Percentiles rank a stretch among this genome's conserved stretches.
These are phyloP conservation scores for Recurvirostra avosetta DNA, from an alignment of 2,113 vertebrate genomes.

Conservation along the genomic window DNA sequence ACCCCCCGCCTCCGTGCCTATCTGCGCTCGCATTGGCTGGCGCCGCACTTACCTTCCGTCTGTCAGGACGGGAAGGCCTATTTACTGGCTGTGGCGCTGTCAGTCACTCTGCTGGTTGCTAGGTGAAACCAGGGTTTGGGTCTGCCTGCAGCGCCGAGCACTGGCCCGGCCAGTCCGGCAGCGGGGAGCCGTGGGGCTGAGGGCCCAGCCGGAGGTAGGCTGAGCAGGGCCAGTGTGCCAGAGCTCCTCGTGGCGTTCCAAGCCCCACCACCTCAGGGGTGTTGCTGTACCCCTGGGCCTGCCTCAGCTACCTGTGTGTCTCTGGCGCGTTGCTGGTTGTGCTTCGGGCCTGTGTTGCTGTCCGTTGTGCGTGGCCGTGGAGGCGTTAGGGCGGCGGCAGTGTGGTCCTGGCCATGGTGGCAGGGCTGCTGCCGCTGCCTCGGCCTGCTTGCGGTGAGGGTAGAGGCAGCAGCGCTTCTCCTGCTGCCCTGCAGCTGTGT, in stretches of 20 bases:
- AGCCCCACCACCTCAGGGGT: rapidly evolving
- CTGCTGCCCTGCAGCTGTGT: rapidly evolving
- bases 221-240: neutral
- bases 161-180: rapidly evolving
- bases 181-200: rapidly evolving
- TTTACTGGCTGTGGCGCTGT: neutral
- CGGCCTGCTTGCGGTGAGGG: too few species aligned
- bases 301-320: too few species aligned
- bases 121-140: rapidly evolving
- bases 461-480: rapidly evolving
- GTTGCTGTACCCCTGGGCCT: too few species aligned
- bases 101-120: rapidly evolving
- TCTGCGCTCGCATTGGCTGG: neutral
- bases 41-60: rapidly evolving
- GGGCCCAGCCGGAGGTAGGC: neutral
- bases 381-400: neutral
- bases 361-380: too few species aligned
- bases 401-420: rapidly evolving
- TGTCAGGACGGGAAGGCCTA: neutral
- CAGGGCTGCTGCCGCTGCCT: neutral
- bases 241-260: neutral
- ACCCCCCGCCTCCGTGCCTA: rapidly evolving
- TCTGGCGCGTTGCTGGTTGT: rapidly evolving
- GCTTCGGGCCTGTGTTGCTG: rapidly evolving
- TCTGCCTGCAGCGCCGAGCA: rapidly evolving